A percentile compares a stretch with the other conserved stretches of the same genome.
Evolutionary conservation across 1,140 invertebrate genomes (phyloP).

Genomic region (Drosophila eugracilis): DNA sequence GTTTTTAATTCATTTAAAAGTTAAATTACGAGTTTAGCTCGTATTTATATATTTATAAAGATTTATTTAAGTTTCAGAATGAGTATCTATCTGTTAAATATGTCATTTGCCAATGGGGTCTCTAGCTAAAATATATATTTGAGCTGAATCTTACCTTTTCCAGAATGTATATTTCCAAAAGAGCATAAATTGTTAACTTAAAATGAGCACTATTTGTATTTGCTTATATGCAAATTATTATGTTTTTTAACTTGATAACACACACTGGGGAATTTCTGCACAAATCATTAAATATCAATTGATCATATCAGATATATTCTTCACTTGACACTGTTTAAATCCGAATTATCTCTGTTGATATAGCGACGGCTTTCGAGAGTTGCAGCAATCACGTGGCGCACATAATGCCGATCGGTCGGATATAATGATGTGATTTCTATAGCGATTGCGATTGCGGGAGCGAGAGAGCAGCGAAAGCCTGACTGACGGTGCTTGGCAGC

Average conservation of each 20-base stretch:
- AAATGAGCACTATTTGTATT: conserved; percentile 9
- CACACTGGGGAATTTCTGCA: conserved; percentile 13
- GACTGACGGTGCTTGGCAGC: conserved; percentile 75
- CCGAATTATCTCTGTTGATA: conserved; percentile 15
- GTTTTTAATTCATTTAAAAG: conserved; percentile 8
- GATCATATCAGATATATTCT: conserved; percentile 13
- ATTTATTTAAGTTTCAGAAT: conserved; percentile 16
- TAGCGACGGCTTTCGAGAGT: conserved; percentile 59
- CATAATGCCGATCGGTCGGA: conserved; percentile 36
- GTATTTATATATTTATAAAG: conserved; percentile 1
- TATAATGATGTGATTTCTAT: conserved; percentile 13
- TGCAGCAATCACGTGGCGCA: conserved; percentile 58
- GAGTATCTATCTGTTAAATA: background rate
- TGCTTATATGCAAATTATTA: conserved; percentile 5
- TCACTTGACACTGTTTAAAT: conserved; percentile 21
- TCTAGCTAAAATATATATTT: background rate
- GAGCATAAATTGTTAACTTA: conserved; percentile 33
- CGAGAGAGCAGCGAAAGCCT: conserved; percentile 53
- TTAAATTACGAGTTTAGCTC: conserved; percentile 16
- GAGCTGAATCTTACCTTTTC: conserved; percentile 26
- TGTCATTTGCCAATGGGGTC: background rate
- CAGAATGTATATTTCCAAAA: conserved; percentile 26
- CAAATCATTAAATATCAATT: conserved; percentile 1
- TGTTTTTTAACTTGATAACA: conserved; percentile 9
- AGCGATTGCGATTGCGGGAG: conserved; percentile 31